Evolutionary conservation across 2,113 vertebrate genomes (phyloP).

Genomic region (Perognathus longimembris): DNA sequence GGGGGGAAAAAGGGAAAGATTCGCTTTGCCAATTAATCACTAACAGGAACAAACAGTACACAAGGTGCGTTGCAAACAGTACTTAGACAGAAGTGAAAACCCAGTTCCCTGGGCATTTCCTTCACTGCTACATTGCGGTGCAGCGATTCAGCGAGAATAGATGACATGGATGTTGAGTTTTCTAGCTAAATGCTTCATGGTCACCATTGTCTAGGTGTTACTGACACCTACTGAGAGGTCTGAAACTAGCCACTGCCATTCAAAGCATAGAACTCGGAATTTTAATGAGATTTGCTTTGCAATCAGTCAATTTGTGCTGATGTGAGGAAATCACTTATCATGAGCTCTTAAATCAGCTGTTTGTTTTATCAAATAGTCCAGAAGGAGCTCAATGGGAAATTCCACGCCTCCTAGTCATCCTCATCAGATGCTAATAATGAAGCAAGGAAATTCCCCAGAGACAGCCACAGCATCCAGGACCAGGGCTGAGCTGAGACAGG

Average conservation of each 20-base stretch:
- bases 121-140: neutral
- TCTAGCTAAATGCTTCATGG: conserved; percentile 46
- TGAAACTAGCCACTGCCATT: conserved; percentile 44
- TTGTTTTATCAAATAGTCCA: conserved; percentile 50
- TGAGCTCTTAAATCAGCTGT: conserved; percentile 56
- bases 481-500: conserved; percentile 83
- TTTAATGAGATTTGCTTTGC: conserved; percentile 28
- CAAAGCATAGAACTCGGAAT: conserved; percentile 53
- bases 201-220: conserved; percentile 55
- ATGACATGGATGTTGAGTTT: conserved; percentile 12
- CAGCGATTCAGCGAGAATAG: conserved; percentile 39
- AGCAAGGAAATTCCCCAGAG: conserved; percentile 84
- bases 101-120: conserved; percentile 76
- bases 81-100: conserved; percentile 66
- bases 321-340: conserved; percentile 37
- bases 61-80: conserved; percentile 21
- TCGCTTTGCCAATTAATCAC: conserved; percentile 48
- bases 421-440: conserved; percentile 76
- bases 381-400: conserved; percentile 62
- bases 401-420: conserved; percentile 56
- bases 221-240: conserved; percentile 67
- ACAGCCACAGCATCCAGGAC: conserved; percentile 84
- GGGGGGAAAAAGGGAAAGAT: conserved; percentile 49
- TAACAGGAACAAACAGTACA: conserved; percentile 58
- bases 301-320: conserved; percentile 49